phyloP scores from a whole-genome alignment of 2,888 invertebrate species.

The Muscina levida region DNA sequence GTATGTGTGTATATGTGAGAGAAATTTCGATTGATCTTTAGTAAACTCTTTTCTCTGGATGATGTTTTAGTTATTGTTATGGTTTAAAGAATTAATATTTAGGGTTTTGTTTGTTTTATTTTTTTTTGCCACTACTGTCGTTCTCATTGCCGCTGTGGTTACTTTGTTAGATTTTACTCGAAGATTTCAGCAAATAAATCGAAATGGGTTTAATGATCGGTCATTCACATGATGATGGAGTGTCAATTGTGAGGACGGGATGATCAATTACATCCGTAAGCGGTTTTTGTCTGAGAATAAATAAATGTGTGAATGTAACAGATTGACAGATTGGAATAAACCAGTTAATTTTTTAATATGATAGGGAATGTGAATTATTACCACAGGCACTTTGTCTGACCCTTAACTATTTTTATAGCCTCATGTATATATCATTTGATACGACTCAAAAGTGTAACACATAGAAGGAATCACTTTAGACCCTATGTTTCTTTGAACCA shows the following conservation, averaged over 20 bases:
- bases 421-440: too few species aligned
- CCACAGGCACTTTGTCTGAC: too few species aligned
- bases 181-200: constrained; percentile 37
- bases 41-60: not conserved
- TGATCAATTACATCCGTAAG: too few species aligned
- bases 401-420: too few species aligned
- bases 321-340: not conserved
- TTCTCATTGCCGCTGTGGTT: not conserved
- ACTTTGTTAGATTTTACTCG: constrained; percentile 53
- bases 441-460: too few species aligned
- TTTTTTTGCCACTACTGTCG: not conserved
- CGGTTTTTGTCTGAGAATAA: too few species aligned
- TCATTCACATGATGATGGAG: not conserved
- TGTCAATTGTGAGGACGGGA: too few species aligned
- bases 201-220: constrained; percentile 14
- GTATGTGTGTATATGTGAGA: too few species aligned
- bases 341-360: too few species aligned
- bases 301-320: not conserved
- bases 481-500: too few species aligned
- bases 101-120: not conserved
- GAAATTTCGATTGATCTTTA: not conserved
- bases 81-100: not conserved
- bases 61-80: not conserved
- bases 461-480: too few species aligned
- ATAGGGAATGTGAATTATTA: too few species aligned